A percentile compares a stretch with the other conserved stretches of the same genome.
Conservation (phyloP, 2,113 vertebrate genomes). For the Sterrhoptilus dennistouni region DNA sequence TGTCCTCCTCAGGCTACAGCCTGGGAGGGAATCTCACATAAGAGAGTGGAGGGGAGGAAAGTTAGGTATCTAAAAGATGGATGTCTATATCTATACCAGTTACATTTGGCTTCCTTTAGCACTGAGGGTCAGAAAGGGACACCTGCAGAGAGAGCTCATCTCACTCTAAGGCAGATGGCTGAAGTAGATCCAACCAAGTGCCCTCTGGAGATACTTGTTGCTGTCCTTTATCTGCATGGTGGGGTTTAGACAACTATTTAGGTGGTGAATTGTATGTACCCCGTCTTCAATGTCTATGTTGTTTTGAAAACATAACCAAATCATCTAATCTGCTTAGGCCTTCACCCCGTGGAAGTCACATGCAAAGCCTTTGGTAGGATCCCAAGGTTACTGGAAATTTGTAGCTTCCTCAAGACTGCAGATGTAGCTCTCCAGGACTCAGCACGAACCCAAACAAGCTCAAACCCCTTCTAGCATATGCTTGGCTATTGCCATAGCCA, state of each 20-base stretch:
- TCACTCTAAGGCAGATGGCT: background rate
- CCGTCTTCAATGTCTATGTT: rapidly evolving
- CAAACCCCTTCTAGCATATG: rapidly evolving
- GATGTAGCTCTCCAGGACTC: background rate
- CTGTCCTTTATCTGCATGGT: background rate
- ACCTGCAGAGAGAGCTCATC: background rate
- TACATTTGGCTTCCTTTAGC: background rate
- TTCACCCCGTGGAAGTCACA: rapidly evolving
- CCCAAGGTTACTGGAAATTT: background rate
- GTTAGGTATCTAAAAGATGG: background rate
- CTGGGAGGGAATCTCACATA: background rate
- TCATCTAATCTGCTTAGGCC: background rate
- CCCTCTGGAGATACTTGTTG: background rate
- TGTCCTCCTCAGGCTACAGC: background rate
- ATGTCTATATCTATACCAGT: background rate
- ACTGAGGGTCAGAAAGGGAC: background rate
- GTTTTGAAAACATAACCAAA: background rate
- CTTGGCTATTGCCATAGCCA: background rate
- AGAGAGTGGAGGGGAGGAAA: background rate
- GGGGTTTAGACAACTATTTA: background rate
- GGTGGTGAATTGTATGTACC: background rate
- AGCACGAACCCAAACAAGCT: background rate
- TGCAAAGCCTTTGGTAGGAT: background rate
- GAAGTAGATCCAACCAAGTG: background rate
- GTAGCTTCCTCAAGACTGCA: background rate